phyloP scores from a whole-genome alignment of 2,888 invertebrate species.

The Odontocolon sp. region DNA sequence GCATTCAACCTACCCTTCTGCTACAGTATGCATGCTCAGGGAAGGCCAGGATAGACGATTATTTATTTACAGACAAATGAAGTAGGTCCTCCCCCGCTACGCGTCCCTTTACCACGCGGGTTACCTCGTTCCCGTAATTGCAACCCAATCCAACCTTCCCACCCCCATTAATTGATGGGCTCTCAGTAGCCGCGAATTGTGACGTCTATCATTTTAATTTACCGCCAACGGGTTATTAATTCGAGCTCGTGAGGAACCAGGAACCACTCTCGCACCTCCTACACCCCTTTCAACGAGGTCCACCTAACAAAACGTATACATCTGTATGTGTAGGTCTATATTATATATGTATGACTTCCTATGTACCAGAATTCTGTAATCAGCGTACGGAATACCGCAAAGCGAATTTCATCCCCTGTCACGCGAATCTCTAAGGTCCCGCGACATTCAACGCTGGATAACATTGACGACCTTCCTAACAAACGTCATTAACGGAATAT shows the following conservation, averaged over 20 bases:
- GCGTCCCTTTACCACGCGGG: slow-evolving; percentile 28
- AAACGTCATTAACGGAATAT: slow-evolving; percentile 13
- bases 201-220: slow-evolving; percentile 79
- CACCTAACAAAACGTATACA: background rate
- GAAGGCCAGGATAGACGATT: slow-evolving; percentile 71
- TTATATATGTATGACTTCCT: background rate
- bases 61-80: slow-evolving; percentile 77
- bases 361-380: slow-evolving; percentile 36
- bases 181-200: slow-evolving; percentile 75
- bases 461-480: no score
- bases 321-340: slow-evolving; percentile 13
- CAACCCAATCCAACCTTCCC: slow-evolving; percentile 35
- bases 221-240: slow-evolving; percentile 74
- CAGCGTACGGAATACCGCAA: slow-evolving; percentile 37
- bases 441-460: no score
- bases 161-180: slow-evolving; percentile 76
- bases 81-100: slow-evolving; percentile 69
- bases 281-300: slow-evolving; percentile 19
- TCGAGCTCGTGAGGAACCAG: slow-evolving; percentile 61
- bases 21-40: slow-evolving; percentile 35
- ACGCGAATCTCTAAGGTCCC: slow-evolving; percentile 26
- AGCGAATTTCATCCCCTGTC: slow-evolving; percentile 53
- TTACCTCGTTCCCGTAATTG: slow-evolving; percentile 32
- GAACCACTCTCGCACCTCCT: slow-evolving; percentile 16
- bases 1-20: slow-evolving; percentile 52